phyloP scores from a whole-genome alignment of 2,113 vertebrate genomes.

The Panthera tigris region DNA sequence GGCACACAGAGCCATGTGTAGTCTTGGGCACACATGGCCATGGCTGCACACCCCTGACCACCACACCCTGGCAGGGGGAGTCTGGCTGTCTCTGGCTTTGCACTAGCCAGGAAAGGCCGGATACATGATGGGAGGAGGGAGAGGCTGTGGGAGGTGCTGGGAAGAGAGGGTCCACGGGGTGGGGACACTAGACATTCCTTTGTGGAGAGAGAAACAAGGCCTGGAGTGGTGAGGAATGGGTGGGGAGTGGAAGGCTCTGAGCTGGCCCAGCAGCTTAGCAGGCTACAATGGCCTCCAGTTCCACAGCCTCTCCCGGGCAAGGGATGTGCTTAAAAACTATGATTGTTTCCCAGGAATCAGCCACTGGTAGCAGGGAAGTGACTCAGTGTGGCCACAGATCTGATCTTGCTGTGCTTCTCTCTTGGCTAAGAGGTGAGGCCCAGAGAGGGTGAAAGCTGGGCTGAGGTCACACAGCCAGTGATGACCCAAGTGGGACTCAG shows the following conservation, averaged over 20 bases:
- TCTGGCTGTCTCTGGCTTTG: background rate
- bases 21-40: too few relatives aligned
- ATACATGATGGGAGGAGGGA: background rate
- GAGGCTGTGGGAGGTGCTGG: background rate
- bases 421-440: background rate
- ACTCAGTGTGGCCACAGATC: background rate
- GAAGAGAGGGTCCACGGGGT: background rate
- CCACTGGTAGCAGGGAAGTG: background rate
- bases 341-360: background rate
- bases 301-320: background rate
- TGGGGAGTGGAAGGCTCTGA: background rate
- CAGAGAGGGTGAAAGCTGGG: background rate
- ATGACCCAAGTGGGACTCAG: background rate
- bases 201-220: background rate
- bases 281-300: accelerated
- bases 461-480: background rate
- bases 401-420: background rate
- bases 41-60: background rate
- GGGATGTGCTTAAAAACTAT: background rate
- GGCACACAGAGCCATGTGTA: background rate
- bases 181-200: background rate
- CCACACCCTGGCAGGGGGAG: background rate
- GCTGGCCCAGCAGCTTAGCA: background rate
- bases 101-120: accelerated
- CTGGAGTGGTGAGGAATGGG: background rate